Evolutionary conservation across 37 sponge, comb jelly and placozoan species (phyloP).

Genomic region (Dysidea cf. avara): DNA sequence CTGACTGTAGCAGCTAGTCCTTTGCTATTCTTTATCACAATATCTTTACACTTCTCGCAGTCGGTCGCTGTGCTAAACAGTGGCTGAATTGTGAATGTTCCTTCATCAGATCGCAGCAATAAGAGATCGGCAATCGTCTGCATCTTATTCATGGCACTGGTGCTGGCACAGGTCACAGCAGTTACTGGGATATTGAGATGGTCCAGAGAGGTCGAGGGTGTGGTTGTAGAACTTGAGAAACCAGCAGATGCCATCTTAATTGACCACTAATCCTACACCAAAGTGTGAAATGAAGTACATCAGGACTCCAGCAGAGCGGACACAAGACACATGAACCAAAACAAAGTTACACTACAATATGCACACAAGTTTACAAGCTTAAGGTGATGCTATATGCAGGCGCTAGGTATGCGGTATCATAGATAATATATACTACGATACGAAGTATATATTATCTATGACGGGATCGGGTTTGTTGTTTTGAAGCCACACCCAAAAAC

Average conservation of each 20-base stretch:
- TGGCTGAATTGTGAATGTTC: constrained; percentile 52
- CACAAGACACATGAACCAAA: no score
- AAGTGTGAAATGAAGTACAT: no score
- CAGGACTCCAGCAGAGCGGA: no score
- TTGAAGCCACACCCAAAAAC: no score
- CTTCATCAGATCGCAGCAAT: constrained; percentile 35
- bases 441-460: no score
- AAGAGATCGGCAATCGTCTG: constrained; percentile 72
- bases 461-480: no score
- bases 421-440: no score
- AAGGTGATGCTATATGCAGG: not conserved
- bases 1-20: constrained; percentile 56
- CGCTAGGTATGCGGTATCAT: no score
- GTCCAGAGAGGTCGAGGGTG: not conserved
- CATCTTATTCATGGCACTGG: constrained; percentile 51
- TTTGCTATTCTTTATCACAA: constrained; percentile 72
- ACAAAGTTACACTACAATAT: no score
- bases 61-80: constrained; percentile 21
- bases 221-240: not conserved
- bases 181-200: no score
- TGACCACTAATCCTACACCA: not conserved
- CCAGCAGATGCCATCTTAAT: constrained; percentile 5
- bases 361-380: not conserved
- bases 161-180: constrained; percentile 23
- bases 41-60: constrained; percentile 49